Evolutionary conservation across 2,888 invertebrate species (phyloP).

Genomic region (Drosophila neutralis): DNA sequence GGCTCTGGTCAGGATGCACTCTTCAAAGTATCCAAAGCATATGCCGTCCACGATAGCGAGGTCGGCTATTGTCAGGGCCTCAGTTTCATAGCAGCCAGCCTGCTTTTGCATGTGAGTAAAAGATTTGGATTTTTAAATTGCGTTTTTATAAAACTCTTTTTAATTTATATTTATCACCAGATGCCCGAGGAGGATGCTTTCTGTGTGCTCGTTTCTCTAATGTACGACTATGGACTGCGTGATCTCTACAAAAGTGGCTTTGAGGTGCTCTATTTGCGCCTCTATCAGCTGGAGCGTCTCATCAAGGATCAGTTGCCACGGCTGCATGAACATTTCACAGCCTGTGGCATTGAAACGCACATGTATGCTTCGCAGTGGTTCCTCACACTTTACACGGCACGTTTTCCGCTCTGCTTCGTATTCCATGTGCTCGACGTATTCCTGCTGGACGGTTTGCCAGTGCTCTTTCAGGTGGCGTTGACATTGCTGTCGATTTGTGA

Average conservation of each 20-base stretch:
- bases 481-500: conserved; percentile 96
- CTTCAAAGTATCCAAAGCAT: conserved; percentile 97
- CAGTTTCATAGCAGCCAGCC: conserved; percentile 98
- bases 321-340: conserved; percentile 92
- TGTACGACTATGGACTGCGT: conserved; percentile 97
- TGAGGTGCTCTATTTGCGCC: conserved; percentile 96
- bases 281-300: conserved; percentile 97
- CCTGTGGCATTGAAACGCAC: conserved; percentile 95
- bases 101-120: conserved; percentile 94
- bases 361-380: conserved; percentile 99
- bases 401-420: conserved; percentile 98
- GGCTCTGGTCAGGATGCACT: conserved; percentile 97
- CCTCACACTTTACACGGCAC: conserved; percentile 99
- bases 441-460: conserved; percentile 96
- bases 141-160: neutral
- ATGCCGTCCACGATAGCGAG: conserved; percentile 98
- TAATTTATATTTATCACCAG: conserved; percentile 85
- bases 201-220: conserved; percentile 96
- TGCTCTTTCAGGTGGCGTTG: conserved; percentile 97
- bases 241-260: conserved; percentile 99
- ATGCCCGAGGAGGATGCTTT: conserved; percentile 99
- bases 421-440: conserved; percentile 99
- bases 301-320: conserved; percentile 93
- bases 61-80: conserved; percentile 99
- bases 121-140: too few relatives aligned